A percentile compares a stretch with the other conserved stretches of the same genome.
These are phyloP conservation scores for Chrysolina oricalcia DNA, from an alignment of 2,888 invertebrate genomes.

Conservation along the genomic window DNA sequence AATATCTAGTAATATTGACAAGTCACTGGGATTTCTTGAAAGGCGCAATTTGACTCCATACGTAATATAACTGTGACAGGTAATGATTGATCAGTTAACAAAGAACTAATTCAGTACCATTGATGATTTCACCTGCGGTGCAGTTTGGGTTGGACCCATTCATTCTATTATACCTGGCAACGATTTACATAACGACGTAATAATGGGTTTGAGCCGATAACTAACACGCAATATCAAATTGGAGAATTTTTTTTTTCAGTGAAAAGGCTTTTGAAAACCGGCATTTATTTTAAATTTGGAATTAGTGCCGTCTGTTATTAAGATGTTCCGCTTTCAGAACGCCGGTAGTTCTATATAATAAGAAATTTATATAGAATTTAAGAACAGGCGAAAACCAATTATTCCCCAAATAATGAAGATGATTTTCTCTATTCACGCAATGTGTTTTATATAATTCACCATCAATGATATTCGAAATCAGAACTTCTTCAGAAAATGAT, in stretches of 20 bases:
- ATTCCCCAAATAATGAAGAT: too few species aligned
- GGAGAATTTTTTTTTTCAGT: background rate
- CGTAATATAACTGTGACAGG: background rate
- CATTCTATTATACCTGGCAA: constrained; percentile 15
- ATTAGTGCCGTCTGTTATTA: background rate
- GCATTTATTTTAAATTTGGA: background rate
- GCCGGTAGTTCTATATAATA: background rate
- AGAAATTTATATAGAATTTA: background rate
- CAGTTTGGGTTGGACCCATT: background rate
- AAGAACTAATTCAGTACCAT: background rate
- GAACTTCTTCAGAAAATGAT: too few species aligned
- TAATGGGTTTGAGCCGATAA: background rate
- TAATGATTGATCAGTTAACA: background rate
- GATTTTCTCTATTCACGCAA: background rate
- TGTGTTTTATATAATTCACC: background rate
- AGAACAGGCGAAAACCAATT: background rate
- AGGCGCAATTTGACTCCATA: background rate
- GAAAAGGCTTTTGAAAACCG: background rate
- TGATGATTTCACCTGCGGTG: background rate
- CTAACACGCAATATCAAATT: background rate
- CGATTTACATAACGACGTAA: constrained; percentile 13
- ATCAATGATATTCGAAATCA: too few species aligned
- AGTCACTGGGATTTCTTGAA: background rate
- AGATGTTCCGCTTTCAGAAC: background rate
- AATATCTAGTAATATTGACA: too few species aligned